A percentile compares a stretch with the other conserved stretches of the same genome.
Conservation (phyloP, 2,888 invertebrate genomes). For the Ernsta delagoae region DNA sequence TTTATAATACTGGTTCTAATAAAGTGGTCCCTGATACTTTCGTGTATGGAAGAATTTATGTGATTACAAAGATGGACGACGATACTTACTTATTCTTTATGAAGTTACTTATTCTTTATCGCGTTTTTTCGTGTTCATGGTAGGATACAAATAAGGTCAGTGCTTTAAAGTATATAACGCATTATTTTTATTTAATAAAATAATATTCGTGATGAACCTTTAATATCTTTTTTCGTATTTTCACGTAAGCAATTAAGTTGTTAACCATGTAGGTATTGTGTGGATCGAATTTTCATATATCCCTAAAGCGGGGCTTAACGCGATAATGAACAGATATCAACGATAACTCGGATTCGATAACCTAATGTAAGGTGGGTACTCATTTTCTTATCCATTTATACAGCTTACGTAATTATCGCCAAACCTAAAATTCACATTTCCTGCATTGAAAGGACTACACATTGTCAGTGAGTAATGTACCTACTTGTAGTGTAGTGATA, state of each 20-base stretch:
- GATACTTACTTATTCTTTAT: too few species aligned
- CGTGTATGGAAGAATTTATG: slow-evolving; percentile 12
- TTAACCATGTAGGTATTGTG: neutral
- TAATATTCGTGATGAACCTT: too few species aligned
- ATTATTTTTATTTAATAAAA: too few species aligned
- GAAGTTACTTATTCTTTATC: too few species aligned
- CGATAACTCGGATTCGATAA: slow-evolving; percentile 16
- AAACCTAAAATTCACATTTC: neutral
- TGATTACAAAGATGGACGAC: neutral
- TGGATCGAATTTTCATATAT: slow-evolving; percentile 6
- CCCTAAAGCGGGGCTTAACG: slow-evolving; percentile 6
- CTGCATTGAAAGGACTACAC: neutral
- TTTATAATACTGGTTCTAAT: slow-evolving; percentile 28
- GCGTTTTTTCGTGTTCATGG: too few species aligned
- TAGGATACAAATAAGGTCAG: too few species aligned
- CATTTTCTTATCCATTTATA: neutral
- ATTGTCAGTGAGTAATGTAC: too few species aligned
- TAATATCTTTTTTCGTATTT: too few species aligned
- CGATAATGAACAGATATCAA: slow-evolving; percentile 7
- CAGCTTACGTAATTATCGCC: neutral
- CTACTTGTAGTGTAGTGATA: too few species aligned
- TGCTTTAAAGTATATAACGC: too few species aligned
- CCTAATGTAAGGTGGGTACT: neutral
- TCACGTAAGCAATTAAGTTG: neutral
- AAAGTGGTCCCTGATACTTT: slow-evolving; percentile 6